Conservation (phyloP, 2,888 invertebrate species). For the Cheilosia urbana region DNA sequence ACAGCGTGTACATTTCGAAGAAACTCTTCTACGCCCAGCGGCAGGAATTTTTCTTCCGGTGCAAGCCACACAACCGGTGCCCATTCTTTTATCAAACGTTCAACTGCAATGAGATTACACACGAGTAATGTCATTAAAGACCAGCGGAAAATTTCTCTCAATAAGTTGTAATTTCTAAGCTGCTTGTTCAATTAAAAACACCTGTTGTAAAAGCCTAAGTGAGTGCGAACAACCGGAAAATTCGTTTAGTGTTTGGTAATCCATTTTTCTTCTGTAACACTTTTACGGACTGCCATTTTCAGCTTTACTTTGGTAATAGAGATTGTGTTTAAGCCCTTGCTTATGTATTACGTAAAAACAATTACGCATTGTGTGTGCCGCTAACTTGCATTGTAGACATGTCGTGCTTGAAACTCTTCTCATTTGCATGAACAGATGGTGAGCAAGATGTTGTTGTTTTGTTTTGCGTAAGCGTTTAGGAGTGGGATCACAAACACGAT, state of each 20-base stretch:
- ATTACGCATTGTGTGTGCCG: slow-evolving; percentile 54
- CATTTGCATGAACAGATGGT: slow-evolving; percentile 53
- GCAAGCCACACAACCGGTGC: slow-evolving; percentile 88
- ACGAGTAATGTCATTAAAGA: slow-evolving; percentile 14
- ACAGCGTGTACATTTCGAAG: slow-evolving; percentile 85
- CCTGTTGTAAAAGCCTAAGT: slow-evolving; percentile 23
- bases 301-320: slow-evolving; percentile 16
- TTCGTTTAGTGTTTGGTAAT: slow-evolving; percentile 27
- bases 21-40: slow-evolving; percentile 87
- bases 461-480: slow-evolving; percentile 16
- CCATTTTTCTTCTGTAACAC: slow-evolving; percentile 14
- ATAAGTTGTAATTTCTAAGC: background rate
- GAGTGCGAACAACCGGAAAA: slow-evolving; percentile 20
- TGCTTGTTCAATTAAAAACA: slow-evolving; percentile 31
- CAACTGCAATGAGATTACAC: slow-evolving; percentile 78
- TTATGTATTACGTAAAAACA: slow-evolving; percentile 55
- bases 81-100: slow-evolving; percentile 86
- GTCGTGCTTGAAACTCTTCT: slow-evolving; percentile 43
- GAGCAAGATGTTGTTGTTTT: background rate
- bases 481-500: background rate
- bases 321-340: slow-evolving; percentile 19
- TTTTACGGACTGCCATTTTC: background rate
- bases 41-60: slow-evolving; percentile 87
- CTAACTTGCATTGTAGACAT: slow-evolving; percentile 59
- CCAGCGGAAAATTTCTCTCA: slow-evolving; percentile 35